Base-by-base conservation (phyloP, 37 sponge, comb jelly and placozoan species). In the Halisarca cf. caerulea region DNA sequence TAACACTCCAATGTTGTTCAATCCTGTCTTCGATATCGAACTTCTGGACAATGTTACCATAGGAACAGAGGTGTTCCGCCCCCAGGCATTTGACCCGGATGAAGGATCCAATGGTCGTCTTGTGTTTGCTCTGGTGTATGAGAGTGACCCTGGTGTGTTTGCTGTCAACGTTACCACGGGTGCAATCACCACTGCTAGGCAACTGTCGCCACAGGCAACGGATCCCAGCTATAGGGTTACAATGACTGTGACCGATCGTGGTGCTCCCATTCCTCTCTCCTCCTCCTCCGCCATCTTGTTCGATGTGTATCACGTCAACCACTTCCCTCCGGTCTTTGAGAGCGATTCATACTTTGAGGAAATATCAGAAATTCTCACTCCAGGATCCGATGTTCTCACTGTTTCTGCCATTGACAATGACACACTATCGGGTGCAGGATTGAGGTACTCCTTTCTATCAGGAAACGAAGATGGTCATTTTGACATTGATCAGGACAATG, bases 21-120 rank as follows among this genome's bases (percentile, higher is more conserved):
- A 80, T 51, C 36, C 42, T 37, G 39, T 75, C 59, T 93, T 92
- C 35, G 64, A 34, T 41, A 25, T 83, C 37, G 41, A 42, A 32
- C 42, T 92, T 1, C 54, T 58, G 2, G 83, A 82, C 33, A 62
- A 33, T 24, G 54, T 85, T 47, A 35, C 79, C 25, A 57, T 87
- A 27, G 91, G 90, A 38, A 86, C 83, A 1, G 58, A 82, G 68
- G 78, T 95, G 28, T n/a, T 88, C 0, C 54, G 23, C 5, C 58
- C 88, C 25, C 28, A 62, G 3, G 96, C 85, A 23, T 30, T 36
- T 35, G 96, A 95, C 61, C 37, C 39, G 20, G 96, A 95, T 80
- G 77, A 70, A 2, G 96, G 91, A 69, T 44, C 72, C 24, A 95
- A 95, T 59, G 59, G 90, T 40, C 86, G 88, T 21, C 85, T 93